Base-by-base conservation (phyloP, 2,113 vertebrate species). In the Cebus imitator region DNA sequence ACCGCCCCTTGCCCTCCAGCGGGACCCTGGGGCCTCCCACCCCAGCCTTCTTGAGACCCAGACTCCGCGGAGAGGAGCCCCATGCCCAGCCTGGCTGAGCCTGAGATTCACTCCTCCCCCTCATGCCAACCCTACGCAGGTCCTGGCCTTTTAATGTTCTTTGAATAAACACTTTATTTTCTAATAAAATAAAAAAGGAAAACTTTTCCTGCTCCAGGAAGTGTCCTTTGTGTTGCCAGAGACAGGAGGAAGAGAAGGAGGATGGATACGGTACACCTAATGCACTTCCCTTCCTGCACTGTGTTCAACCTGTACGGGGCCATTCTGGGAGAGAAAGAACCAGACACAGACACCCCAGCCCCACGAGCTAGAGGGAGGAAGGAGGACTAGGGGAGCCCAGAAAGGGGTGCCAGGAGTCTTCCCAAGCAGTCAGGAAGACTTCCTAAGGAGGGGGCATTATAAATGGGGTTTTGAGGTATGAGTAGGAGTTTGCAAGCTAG, bases 111-210 rank as follows among this genome's bases (percentile, higher is more conserved):
- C 58, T 45, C 57, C 64, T 40, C 61, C 27, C 5, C 21, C 50
- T 50, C 45, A 20, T 0, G 48, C 95, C 87, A 57, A 50, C 14
- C 40, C 82, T 82, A 25, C 17, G 1, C 83, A 73, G 79, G 87
- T 64, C 93, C 87, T n/a, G 90, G 78, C 45, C 96, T 98, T 97
- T 97, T 98, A 91, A 73, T 92, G 97, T 95, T 98, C 97, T 98
- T 98, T 98, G 97, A 98, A 98, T 98, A 98, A 98, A 98, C 96
- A 97, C 35, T 98, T 97, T 98, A 98, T 99, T 99, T 99, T 98
- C 98, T 98, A 99, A 98, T 96, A 97, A 97, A 97, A 96, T 32
- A 30, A 88, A 70, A 83, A 90, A 11, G 30, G 64, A 55, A 93
- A 45, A 9, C n/a, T 79, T 27, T 72, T 57, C 66, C 43, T 52